Conservation (phyloP, 1,140 invertebrate genomes). For the Lethocerus indicus region DNA sequence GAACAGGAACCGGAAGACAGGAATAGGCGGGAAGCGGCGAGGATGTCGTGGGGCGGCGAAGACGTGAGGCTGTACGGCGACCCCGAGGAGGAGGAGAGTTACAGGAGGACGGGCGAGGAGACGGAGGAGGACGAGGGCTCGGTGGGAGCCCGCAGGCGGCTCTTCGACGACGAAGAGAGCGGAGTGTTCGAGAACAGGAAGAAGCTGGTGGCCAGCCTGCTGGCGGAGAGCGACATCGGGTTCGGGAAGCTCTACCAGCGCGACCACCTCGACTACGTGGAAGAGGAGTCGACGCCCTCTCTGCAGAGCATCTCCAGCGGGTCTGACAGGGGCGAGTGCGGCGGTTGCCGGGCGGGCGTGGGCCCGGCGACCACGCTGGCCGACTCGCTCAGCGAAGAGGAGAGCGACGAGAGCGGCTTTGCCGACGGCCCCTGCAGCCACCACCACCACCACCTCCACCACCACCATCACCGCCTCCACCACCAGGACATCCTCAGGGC, state of each 20-base stretch:
- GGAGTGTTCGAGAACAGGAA: constrained; percentile 8
- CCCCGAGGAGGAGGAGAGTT: too few species aligned
- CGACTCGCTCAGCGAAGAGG: constrained; percentile 19
- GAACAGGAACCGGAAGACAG: too few species aligned
- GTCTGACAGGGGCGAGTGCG: constrained; percentile 16
- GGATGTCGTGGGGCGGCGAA: constrained; percentile 11
- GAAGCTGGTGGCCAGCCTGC: constrained; percentile 13
- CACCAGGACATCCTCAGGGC: too few species aligned
- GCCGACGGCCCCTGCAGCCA: constrained; percentile 15
- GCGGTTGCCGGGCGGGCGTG: constrained; percentile 8
- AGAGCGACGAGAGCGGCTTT: constrained; percentile 20
- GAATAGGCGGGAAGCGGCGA: not conserved
- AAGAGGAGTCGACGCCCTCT: constrained; percentile 20
- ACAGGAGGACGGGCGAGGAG: too few species aligned
- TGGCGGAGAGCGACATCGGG: constrained; percentile 2
- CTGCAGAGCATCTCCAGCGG: constrained; percentile 20
- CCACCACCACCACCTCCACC: too few species aligned
- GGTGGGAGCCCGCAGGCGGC: too few species aligned
- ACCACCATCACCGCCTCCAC: too few species aligned
- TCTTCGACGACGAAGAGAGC: not conserved
- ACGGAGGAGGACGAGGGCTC: too few species aligned
- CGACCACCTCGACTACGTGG: constrained; percentile 12
- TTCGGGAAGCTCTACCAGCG: constrained; percentile 8
- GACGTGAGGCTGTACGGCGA: too few species aligned
- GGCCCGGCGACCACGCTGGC: not conserved